phyloP scores from a whole-genome alignment of 2,113 vertebrate genomes.

The Mormyrus iriodes region DNA sequence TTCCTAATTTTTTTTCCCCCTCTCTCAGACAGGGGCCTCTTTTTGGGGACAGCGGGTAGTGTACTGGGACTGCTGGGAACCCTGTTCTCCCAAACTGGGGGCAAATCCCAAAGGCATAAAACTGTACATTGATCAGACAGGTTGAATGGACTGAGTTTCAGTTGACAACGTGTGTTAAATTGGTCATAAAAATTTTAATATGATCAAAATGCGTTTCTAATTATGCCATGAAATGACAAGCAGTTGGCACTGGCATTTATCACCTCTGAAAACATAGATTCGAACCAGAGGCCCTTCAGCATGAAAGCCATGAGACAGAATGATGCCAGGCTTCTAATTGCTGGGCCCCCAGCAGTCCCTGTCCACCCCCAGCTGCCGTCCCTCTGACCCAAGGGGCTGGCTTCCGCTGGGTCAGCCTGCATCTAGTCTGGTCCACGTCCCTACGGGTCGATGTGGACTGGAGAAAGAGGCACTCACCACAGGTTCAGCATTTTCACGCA shows the following conservation, averaged over 20 bases:
- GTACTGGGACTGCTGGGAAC: slow-evolving; percentile 9
- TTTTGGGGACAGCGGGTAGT: not conserved
- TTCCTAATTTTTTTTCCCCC: not conserved
- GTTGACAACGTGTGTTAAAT: not conserved
- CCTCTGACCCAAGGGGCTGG: not conserved
- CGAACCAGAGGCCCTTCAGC: not conserved
- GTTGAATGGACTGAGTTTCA: not conserved
- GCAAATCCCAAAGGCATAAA: not conserved
- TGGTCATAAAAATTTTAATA: not conserved
- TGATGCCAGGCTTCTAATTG: not conserved
- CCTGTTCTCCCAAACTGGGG: not conserved
- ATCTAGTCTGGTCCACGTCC: slow-evolving; percentile 76
- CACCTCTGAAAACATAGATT: not conserved
- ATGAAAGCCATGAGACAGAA: not conserved
- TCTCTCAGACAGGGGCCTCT: not conserved
- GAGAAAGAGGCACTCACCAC: slow-evolving; percentile 99
- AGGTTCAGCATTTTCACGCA: slow-evolving; percentile 99
- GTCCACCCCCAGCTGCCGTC: not conserved
- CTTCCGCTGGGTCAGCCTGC: slow-evolving; percentile 15
- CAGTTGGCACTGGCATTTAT: not conserved
- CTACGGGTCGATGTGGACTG: slow-evolving; percentile 77
- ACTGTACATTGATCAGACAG: not conserved
- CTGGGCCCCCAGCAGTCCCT: slow-evolving; percentile 2
- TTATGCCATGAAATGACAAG: not conserved
- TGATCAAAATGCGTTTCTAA: not conserved